Conservation (phyloP, 2,797 vertebrate genomes). For the Hydrolagus colliei region DNA sequence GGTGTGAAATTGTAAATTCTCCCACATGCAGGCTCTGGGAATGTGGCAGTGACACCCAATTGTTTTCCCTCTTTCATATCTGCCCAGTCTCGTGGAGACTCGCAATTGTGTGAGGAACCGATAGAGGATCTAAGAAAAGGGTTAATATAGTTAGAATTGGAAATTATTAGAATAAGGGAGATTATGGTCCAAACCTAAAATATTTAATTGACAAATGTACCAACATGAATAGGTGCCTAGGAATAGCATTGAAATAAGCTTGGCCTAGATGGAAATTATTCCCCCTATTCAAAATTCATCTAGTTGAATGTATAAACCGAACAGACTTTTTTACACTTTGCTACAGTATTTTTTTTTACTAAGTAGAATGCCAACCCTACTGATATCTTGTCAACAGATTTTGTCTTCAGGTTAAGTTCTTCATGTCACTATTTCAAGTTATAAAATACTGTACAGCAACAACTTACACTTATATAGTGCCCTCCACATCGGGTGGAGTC, state of each 20-base stretch:
- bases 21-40: background rate
- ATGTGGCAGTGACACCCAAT: background rate
- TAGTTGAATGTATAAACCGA: no score
- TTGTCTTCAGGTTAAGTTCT: no score
- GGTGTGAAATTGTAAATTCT: background rate
- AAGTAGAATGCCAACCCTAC: constrained; percentile 6
- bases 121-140: background rate
- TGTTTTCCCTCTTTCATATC: background rate
- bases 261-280: background rate
- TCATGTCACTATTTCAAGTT: no score
- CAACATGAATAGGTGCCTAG: background rate
- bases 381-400: background rate
- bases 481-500: no score
- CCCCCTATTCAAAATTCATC: background rate
- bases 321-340: constrained; percentile 3
- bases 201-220: no score
- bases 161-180: background rate
- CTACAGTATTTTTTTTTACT: constrained; percentile 30
- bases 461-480: no score
- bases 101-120: background rate
- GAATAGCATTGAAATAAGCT: background rate
- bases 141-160: background rate
- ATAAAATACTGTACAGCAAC: no score
- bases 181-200: background rate
- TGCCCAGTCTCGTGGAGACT: background rate